Base-by-base conservation (phyloP, 2,113 vertebrate species). In the Hiodon tergisus region DNA sequence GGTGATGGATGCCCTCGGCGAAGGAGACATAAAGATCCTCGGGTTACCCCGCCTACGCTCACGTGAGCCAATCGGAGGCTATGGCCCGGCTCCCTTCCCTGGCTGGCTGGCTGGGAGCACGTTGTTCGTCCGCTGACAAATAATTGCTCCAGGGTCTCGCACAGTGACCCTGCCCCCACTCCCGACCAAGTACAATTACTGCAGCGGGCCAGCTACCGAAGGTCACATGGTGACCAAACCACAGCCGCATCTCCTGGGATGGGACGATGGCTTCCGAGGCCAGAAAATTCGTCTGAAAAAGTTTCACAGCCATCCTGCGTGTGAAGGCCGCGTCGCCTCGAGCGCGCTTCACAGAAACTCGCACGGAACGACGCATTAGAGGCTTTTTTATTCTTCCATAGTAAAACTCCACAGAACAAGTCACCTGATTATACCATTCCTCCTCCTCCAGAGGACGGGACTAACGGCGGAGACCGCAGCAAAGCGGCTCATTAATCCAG, bases 401-500 rank as follows among this genome's bases (percentile, higher is more conserved):
- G 63, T 66, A 6, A 47, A 63, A 66, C 9, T 47, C 31, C 46
- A 3, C 31, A 6, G 8, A 47, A 47, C 46, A 16, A 47, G 10
- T 47, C 7, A 11, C 46, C 63, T 47, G 63, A 7, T 48, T 11
- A 31, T 31, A 2, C 31, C 31, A n/a, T n/a, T n/a, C n/a, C n/a
- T n/a, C n/a, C 54, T 14, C 59, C 6, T 4, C 59, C 59, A n/a
- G n/a, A n/a, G 0, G 31, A 31, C 31, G 31, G 31, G 31, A 31
- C 31, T 76, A 73, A 78, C 4, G 73, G 62, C 81, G 81, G 0
- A 57, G 0, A 79, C 78, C 79, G 85, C 85, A 78, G 69, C 82
- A 72, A 46, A 76, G 80, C 13, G 47, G 77, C 74, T 72, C 78
- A 16, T 82, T 87, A 81, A 86, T 82, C 75, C 31, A 79, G 72